A percentile compares a stretch with the other conserved stretches of the same genome.
phyloP scores from a whole-genome alignment of 2,797 vertebrate genomes.

The Centroberyx gerrardi region DNA sequence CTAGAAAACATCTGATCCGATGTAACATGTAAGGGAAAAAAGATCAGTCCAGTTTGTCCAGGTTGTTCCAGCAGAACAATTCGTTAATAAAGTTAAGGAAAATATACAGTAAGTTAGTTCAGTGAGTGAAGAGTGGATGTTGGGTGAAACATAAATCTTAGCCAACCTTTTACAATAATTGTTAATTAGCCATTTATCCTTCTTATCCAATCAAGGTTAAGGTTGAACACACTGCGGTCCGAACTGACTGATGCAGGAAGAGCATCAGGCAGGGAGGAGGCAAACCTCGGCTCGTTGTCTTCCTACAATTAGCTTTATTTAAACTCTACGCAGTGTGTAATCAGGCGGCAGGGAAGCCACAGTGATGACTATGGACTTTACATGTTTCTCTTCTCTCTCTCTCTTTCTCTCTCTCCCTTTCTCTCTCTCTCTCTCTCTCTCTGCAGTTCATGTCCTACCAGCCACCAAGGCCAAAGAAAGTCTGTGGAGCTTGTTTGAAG shows the following conservation, averaged over 20 bases:
- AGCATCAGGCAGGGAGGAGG: conserved; percentile 41
- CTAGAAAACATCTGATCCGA: too few relatives aligned
- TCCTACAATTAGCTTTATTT: conserved; percentile 81
- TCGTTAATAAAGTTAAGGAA: not conserved
- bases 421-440: conserved; percentile 48
- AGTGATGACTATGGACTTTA: conserved; percentile 74
- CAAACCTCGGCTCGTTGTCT: conserved; percentile 59
- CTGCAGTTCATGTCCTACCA: conserved; percentile 82
- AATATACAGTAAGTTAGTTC: too few relatives aligned
- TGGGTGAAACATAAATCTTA: not conserved
- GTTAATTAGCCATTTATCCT: not conserved
- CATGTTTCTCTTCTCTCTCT: conserved; percentile 47
- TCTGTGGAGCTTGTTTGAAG: conserved; percentile 88
- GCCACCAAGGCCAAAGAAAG: conserved; percentile 78
- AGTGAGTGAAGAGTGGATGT: too few relatives aligned
- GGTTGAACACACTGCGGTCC: conserved; percentile 11
- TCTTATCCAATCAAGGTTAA: not conserved
- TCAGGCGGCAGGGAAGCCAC: conserved; percentile 71
- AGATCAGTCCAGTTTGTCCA: too few relatives aligned
- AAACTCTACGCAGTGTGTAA: conserved; percentile 75
- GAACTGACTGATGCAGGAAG: conserved; percentile 35
- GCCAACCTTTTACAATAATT: not conserved
- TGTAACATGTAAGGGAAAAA: too few relatives aligned
- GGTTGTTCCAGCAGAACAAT: not conserved
- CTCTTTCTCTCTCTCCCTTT: not conserved